A percentile compares a stretch with the other conserved stretches of the same genome.
These are phyloP conservation scores for Laticauda laticaudata DNA, from an alignment of 2,113 vertebrate species.

Conservation along the genomic window DNA sequence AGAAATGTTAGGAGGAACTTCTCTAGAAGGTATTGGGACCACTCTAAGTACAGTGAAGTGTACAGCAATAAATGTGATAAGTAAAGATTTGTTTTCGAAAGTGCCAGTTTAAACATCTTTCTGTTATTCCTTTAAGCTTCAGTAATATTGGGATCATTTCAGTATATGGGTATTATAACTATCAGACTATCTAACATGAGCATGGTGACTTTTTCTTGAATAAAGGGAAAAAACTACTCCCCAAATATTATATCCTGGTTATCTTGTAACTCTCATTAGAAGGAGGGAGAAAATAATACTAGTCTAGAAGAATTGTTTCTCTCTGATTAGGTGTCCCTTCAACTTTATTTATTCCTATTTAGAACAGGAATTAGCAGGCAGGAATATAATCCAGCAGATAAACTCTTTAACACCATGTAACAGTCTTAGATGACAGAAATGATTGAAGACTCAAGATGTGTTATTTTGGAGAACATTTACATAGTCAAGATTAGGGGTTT, in stretches of 20 bases:
- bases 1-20: not conserved
- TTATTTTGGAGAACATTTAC: not conserved
- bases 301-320: not conserved
- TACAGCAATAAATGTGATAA: not conserved
- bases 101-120: not conserved
- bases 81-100: not conserved
- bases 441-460: not conserved
- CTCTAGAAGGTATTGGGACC: not conserved
- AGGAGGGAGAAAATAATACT: not conserved
- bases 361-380: not conserved
- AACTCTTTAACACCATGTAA: not conserved
- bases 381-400: not conserved
- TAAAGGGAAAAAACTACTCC: not conserved
- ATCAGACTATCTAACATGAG: not conserved
- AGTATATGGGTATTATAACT: not conserved
- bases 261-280: not conserved
- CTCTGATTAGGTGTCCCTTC: not conserved
- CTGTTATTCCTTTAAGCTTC: not conserved
- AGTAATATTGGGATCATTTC: not conserved
- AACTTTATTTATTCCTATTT: not conserved
- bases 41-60: not conserved
- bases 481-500: not conserved
- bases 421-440: not conserved
- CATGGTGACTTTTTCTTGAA: not conserved
- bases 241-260: not conserved